Evolutionary conservation across 2,113 vertebrate genomes (phyloP), one percentile per base, ranked within the genome.

Genomic region (Canis aureus): DNA sequence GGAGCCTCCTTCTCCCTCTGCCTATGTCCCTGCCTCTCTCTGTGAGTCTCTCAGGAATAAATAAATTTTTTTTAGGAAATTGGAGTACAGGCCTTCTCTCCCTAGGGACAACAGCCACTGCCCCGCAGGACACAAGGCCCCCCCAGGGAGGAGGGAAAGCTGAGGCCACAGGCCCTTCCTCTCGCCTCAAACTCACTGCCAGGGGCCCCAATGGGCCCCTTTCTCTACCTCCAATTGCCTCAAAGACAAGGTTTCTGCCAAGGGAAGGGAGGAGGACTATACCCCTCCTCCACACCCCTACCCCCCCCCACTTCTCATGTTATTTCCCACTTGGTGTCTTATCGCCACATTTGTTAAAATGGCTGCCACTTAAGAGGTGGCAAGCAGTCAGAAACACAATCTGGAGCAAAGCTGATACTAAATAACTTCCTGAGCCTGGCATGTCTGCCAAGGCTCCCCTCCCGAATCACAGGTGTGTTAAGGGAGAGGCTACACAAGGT

Each of bases 361-460:
- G 23, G 93, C 97, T 96, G 93, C 96, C 91, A 93, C 94, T 43
- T 9, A n/a, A 82, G 92, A 85, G 43, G 87, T 89, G 96, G 88
- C 93, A 97, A 76, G 93, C 85, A 94, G 96, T 96, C 88, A 97
- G 97, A 95, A 97, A 94, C 78, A 43, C 93, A 95, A 94, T 97
- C 97, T 96, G 96, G 97, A 97, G 91, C 88, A 64, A 95, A 91
- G 94, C 96, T 93, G 97, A 95, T 64, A 90, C 84, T 92, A 79
- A 97, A 73, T 90, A 82, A 88, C 94, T 91, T 71, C 88, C 97
- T 57, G 84, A 69, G 80, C 90, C 76, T 35, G 71, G 86, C 66
- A 12, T 0, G 22, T 35, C 95, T 87, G 94, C 95, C 94, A 71
- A 7, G 1, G 0, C 69, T 76, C 66, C 67, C 67, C 87, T 73